phyloP scores from a whole-genome alignment of 2,113 vertebrate species.

The Microtus ochrogaster region DNA sequence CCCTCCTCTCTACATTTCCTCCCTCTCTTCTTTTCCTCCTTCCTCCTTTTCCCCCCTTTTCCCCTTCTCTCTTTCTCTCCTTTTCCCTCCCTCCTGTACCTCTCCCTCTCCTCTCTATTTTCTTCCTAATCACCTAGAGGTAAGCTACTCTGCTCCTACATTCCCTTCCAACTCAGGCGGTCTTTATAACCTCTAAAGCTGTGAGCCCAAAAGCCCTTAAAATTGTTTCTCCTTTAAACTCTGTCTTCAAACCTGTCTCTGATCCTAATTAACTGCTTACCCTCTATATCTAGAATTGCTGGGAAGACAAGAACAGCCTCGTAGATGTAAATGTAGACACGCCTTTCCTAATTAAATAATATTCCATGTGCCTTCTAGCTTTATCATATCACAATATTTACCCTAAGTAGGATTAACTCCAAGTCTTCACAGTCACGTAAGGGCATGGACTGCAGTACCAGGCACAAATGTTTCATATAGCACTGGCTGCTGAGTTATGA shows the following conservation, averaged over 20 bases:
- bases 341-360: conserved; percentile 59
- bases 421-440: neutral
- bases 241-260: conserved; percentile 12
- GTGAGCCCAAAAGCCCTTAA: neutral
- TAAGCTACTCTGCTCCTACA: neutral
- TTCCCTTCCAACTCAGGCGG: neutral
- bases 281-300: neutral
- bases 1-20: neutral
- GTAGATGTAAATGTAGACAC: neutral
- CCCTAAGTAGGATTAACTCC: conserved; percentile 27
- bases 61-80: too few species aligned
- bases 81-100: too few species aligned
- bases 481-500: conserved; percentile 59
- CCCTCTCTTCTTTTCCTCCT: neutral
- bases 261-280: too few species aligned
- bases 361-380: neutral
- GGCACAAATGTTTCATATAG: neutral
- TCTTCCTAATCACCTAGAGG: neutral
- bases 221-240: neutral
- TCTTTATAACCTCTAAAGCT: neutral
- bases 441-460: neutral
- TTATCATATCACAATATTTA: neutral
- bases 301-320: conserved; percentile 8
- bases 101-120: neutral
- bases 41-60: too few species aligned